phyloP scores from a whole-genome alignment of 2,797 vertebrate species.

The Helostoma temminkii region DNA sequence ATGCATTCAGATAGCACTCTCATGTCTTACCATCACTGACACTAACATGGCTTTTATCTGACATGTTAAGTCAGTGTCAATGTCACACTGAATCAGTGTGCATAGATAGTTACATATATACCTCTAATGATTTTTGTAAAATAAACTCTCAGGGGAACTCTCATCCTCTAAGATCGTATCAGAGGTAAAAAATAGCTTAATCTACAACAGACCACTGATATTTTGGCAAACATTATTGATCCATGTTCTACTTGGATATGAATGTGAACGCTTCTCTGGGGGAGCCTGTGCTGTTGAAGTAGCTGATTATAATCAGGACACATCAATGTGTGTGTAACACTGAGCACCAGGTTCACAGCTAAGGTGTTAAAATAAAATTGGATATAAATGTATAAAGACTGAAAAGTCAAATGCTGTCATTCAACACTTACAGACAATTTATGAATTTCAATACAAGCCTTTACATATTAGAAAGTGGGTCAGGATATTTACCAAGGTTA shows the following conservation, averaged over 20 bases:
- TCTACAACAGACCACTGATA: constrained; percentile 35
- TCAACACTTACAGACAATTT: constrained; percentile 35
- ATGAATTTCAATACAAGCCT: constrained; percentile 54
- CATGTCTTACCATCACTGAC: constrained; percentile 50
- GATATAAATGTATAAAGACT: constrained; percentile 55
- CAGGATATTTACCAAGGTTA: constrained; percentile 69
- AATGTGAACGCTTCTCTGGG: constrained; percentile 28
- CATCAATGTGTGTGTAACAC: constrained; percentile 37
- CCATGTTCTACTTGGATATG: constrained; percentile 29
- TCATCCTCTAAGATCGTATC: constrained; percentile 57
- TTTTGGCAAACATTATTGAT: constrained; percentile 63
- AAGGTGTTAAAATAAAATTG: constrained; percentile 31
- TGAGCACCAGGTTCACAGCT: constrained; percentile 43
- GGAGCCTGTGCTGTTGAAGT: constrained; percentile 17
- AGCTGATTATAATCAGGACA: constrained; percentile 61
- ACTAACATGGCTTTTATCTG: constrained; percentile 63
- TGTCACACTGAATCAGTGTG: constrained; percentile 50
- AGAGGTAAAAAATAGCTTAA: constrained; percentile 38
- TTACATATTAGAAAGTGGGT: constrained; percentile 56
- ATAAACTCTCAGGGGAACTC: constrained; percentile 44
- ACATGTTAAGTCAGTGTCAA: constrained; percentile 65
- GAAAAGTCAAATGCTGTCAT: constrained; percentile 53
- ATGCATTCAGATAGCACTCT: constrained; percentile 29
- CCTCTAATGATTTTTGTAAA: constrained; percentile 60
- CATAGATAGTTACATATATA: constrained; percentile 38